A percentile compares a stretch with the other conserved stretches of the same genome.
phyloP scores from a whole-genome alignment of 2,888 invertebrate species.

The Seladonia tumulorum region DNA sequence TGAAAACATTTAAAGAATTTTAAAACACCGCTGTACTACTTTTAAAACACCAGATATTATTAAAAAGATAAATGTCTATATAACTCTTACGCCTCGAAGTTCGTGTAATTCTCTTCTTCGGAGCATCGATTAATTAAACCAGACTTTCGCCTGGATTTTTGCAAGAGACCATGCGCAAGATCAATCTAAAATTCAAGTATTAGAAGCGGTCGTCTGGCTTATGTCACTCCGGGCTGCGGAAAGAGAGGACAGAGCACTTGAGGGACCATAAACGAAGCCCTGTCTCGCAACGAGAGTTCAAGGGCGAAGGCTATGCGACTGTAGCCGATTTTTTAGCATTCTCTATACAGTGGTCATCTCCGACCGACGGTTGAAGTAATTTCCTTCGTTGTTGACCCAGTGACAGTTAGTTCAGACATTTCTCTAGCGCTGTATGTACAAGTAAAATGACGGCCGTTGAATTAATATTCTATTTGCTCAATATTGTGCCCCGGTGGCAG shows the following conservation, averaged over 20 bases:
- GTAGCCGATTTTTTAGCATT: neutral
- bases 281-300: neutral
- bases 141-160: neutral
- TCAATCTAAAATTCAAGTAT: neutral
- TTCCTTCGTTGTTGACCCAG: no score
- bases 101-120: no score
- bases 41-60: no score
- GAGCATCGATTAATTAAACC: neutral
- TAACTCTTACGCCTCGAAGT: no score
- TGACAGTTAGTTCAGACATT: no score
- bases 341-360: neutral
- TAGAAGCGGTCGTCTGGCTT: neutral
- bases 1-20: neutral
- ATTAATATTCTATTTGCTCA: neutral
- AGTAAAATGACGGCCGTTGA: no score
- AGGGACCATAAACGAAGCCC: neutral
- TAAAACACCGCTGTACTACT: no score
- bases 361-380: no score
- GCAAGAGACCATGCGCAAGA: neutral
- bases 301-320: neutral
- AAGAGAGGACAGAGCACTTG: neutral
- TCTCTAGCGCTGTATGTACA: no score
- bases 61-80: no score
- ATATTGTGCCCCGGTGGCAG: neutral
- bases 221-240: neutral